Conservation (phyloP, 2,113 vertebrate genomes). For the Recurvirostra avosetta region DNA sequence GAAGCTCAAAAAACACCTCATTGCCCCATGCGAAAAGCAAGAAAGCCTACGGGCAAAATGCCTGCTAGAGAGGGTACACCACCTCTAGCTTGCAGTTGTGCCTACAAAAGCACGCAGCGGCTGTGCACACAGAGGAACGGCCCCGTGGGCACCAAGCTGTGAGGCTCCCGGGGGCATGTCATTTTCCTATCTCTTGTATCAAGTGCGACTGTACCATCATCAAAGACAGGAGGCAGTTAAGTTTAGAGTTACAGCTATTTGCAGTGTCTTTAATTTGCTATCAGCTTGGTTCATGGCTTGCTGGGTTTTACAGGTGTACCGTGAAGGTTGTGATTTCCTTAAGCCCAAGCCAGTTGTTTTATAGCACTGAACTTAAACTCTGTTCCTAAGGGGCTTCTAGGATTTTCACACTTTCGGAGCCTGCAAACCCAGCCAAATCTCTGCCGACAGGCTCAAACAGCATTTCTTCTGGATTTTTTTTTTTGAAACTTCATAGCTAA, state of each 20-base stretch:
- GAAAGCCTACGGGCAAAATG: background rate
- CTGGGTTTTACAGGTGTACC: background rate
- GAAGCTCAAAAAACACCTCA: background rate
- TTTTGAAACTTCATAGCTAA: background rate
- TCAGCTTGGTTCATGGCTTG: background rate
- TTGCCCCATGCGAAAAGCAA: background rate
- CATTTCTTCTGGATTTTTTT: background rate
- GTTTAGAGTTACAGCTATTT: accelerated
- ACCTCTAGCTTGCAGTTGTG: background rate
- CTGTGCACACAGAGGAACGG: too few species aligned
- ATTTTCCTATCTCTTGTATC: background rate
- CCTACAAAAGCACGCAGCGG: background rate
- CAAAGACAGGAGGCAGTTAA: background rate
- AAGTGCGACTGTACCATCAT: background rate
- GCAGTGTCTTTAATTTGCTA: background rate
- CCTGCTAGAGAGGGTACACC: background rate
- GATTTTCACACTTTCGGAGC: background rate
- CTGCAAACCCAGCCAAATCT: background rate
- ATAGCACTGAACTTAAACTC: background rate
- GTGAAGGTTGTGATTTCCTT: background rate
- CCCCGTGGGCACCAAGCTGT: too few species aligned
- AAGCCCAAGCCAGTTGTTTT: background rate
- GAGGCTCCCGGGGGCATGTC: background rate
- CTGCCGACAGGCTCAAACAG: background rate
- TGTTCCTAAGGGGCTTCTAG: background rate